Conservation (phyloP, 2,113 vertebrate genomes). For the Pampusana beccarii region DNA sequence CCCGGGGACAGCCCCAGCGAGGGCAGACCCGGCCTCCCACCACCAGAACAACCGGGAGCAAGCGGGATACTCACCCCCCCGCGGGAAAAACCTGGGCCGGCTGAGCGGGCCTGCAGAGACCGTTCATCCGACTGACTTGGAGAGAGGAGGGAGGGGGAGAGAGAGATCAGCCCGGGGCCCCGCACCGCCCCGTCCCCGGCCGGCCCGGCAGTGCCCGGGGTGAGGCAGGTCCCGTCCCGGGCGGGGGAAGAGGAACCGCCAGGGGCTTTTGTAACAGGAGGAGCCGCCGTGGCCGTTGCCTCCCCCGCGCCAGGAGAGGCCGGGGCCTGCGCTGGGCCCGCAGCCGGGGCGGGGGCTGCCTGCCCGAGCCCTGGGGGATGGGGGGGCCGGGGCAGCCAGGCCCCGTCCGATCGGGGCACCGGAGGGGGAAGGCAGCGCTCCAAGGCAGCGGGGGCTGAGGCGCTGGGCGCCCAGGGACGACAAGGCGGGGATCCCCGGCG, state of each 20-base stretch:
- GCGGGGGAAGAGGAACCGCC: neutral
- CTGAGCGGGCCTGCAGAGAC: conserved; percentile 56
- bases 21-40: neutral
- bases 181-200: neutral
- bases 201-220: no score
- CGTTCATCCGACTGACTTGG: conserved; percentile 63
- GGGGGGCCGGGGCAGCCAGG: no score
- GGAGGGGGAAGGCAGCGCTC: no score
- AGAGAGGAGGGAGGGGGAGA: neutral
- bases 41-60: neutral
- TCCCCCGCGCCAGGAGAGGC: neutral
- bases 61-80: conserved; percentile 62
- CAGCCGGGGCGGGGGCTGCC: neutral
- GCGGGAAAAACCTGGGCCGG: conserved; percentile 57
- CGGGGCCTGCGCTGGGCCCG: neutral
- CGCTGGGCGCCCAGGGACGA: no score
- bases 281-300: neutral
- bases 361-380: neutral
- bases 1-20: neutral
- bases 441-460: no score
- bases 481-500: no score
- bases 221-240: no score
- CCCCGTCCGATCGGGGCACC: no score
- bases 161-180: neutral
- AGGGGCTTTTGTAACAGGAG: neutral